A percentile compares a stretch with the other conserved stretches of the same genome.
Evolutionary conservation across 2,113 vertebrate species (phyloP).

Genomic region (Pelecanoides urinatrix): DNA sequence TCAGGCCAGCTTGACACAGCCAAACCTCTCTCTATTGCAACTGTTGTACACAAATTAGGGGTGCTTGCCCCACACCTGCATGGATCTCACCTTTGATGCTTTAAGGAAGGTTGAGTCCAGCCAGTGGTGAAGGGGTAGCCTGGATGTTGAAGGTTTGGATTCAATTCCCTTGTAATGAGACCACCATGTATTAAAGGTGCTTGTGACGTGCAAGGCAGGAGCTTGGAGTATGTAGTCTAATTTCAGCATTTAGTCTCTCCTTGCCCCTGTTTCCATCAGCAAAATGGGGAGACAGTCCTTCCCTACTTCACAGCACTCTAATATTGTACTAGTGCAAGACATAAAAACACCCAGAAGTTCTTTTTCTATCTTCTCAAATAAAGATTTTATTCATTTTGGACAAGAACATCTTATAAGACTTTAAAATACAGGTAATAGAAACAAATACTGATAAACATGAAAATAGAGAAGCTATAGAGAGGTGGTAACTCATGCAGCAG

Average conservation of each 20-base stretch:
- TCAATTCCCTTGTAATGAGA: background rate
- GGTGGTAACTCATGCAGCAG: background rate
- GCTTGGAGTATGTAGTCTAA: background rate
- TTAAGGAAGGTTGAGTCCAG: background rate
- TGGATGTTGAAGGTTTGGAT: background rate
- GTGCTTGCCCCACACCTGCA: background rate
- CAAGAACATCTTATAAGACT: background rate
- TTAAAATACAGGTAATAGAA: background rate
- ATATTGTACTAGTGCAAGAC: background rate
- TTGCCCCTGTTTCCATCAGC: background rate
- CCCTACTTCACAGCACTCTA: background rate
- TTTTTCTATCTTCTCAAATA: background rate
- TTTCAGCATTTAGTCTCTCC: background rate
- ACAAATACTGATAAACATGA: background rate
- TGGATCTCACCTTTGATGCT: background rate
- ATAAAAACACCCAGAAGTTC: background rate
- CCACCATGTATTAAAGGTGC: background rate
- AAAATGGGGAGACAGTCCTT: background rate
- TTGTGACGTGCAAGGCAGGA: background rate
- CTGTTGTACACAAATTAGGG: background rate
- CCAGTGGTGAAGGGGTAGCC: background rate
- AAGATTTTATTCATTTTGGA: background rate
- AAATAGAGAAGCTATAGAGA: background rate
- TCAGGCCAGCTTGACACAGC: background rate
- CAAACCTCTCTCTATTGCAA: background rate